Evolutionary conservation across 2,113 vertebrate genomes (phyloP).

Genomic region (Cariama cristata): DNA sequence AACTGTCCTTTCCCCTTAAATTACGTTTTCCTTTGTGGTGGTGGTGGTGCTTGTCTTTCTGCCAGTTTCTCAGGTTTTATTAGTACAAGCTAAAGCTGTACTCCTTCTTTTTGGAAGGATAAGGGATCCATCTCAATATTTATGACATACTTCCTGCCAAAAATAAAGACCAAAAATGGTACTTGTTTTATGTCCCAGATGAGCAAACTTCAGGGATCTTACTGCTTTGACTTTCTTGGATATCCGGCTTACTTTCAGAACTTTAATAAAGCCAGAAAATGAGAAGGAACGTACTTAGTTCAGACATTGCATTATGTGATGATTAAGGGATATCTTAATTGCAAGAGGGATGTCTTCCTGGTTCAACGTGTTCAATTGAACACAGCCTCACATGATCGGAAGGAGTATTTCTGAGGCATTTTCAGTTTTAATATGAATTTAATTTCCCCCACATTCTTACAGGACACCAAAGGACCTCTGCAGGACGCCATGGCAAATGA

Average conservation of each 20-base stretch:
- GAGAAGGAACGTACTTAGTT: background rate
- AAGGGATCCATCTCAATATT: background rate
- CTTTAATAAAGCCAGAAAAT: background rate
- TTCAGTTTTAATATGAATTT: background rate
- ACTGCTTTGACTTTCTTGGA: background rate
- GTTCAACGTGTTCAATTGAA: rapidly evolving
- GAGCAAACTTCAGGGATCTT: background rate
- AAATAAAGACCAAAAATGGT: background rate
- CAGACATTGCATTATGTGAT: background rate
- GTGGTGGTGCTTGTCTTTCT: background rate
- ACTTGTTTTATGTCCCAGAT: background rate
- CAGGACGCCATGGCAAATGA: constrained; percentile 78
- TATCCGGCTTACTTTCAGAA: background rate
- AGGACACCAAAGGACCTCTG: constrained; percentile 83
- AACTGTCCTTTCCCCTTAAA: background rate
- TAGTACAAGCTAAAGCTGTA: background rate
- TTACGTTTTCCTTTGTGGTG: background rate
- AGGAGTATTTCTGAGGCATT: background rate
- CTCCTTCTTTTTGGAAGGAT: background rate
- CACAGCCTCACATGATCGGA: background rate
- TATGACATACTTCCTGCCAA: background rate
- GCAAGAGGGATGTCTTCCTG: background rate
- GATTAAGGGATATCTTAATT: background rate
- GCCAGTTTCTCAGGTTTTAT: background rate
- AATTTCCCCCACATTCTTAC: background rate